Evolutionary conservation across 2,888 invertebrate genomes (phyloP), one percentile per base, ranked within the genome.

Genomic region (Drosophila gaucha): DNA sequence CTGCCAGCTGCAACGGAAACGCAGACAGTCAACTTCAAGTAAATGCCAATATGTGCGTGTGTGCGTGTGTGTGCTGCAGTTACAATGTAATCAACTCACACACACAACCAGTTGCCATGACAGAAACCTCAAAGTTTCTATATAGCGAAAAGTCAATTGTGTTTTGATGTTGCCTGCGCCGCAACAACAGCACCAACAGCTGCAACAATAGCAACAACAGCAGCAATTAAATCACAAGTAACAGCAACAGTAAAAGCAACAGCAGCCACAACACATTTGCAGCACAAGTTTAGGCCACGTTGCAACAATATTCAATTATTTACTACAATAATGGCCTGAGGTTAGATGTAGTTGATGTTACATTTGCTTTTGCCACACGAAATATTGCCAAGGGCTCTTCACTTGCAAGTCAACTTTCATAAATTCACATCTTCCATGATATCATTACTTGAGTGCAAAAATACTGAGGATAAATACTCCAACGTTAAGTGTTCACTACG

Each of bases 101-200:
- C 64, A 63, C 38, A 75, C 69, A 74, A 22, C 10, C 36, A 62
- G 51, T 66, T 74, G 63, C 66, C 56, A 60, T 60, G 59, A 57
- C 70, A 76, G 65, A 60, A 83, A 80, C 71, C 83, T 70, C 78
- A 74, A 84, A 77, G 67, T 84, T 85, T 68, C 74, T 66, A 75
- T 82, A 72, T 78, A 77, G 70, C 69, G 74, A 80, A 86, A 83
- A 86, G 83, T 84, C 86, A 84, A 84, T 86, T 84, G 83, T 74
- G 72, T 84, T 84, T 86, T 84, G 80, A 78, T 86, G 84, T 73
- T 71, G 71, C 44, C 59, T 41, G 31, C 24, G 47, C 74, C 60
- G 28, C 73, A 70, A 67, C 65, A 73, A 41, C 57, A 46, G 22
- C 47, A 56, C n/a, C 58, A 75, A 18, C 60, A 46, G 26, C 33